Evolutionary conservation across 53 echinoderm and acorn worm genomes (phyloP), one percentile per base, ranked within the genome.

Genomic region (Arbacia lixula): DNA sequence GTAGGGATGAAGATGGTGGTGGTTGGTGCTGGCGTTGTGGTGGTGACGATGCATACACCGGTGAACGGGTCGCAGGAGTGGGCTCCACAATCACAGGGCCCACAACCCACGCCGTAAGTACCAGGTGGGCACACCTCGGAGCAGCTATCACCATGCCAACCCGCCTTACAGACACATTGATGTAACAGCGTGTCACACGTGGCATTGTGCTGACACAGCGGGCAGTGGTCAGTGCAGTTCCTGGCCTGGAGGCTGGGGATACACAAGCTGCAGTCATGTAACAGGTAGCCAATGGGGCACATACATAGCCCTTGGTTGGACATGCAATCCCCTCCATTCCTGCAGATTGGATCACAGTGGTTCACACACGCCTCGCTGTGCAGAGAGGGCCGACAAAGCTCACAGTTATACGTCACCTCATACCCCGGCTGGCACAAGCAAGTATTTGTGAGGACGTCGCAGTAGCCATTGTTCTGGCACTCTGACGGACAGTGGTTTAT

Each of bases 71-170:
- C 82, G 32, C 82, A 81, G 2, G 43, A 64, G 31, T 81, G 82
- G 4, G 26, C 12, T 6, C 82, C 82, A 12, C 82, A 81, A 50
- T 81, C 82, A 63, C 92, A 92, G 19, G 27, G 68, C 0, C 52
- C 46, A 36, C 92, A 92, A 26, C 35, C 79, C 6, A 66, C 28
- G 10, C 92, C 92, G 20, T 72, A 94, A 25, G 84, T 91, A 11
- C 89, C 94, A 49, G 36, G 40, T 0, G 86, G 72, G 46, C 94
- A 94, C 1, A 86, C 72, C 29, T 72, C 53, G 1, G 80, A 63
- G 60, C 93, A 93, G 22, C 36, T 55, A 3, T 37, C n/a, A 35
- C 93, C 93, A 27, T 55, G 28, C 87, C 90, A 93, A 3, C 93
- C 93, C 1, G 88, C 90, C 11, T 57, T 21, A 50, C 93, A 93